Base-by-base conservation (phyloP, 2,888 invertebrate species). In the Chromoteleia sp. region DNA sequence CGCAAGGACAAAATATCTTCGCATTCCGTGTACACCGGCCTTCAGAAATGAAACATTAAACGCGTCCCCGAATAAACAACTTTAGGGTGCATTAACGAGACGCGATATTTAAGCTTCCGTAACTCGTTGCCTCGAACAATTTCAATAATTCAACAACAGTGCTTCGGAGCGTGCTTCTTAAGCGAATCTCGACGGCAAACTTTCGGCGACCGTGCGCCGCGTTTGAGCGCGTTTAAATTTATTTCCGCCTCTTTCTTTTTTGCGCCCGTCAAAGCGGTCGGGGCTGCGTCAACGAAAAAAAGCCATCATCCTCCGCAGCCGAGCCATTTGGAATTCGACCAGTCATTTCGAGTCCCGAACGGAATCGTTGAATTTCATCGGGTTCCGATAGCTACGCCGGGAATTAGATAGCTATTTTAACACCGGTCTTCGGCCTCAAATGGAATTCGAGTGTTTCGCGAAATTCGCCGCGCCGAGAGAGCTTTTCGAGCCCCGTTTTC, bases 141-240 rank as follows among this genome's bases (percentile, higher is more conserved):
- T 41, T 63, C 63, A 63, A 63, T 63, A 48, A 63, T 63, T 63
- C 63, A 63, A 48, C 36, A 52, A 29, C 50, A 12, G 15, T 14
- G 52, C n/a, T 48, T 17, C 21, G 12, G 12, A 30, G 45, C 63
- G 14, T 6, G 14, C 39, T 52, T 12, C 25, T 52, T 14, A 12
- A 52, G 36, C 33, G 14, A 48, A 33, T 33, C 33, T 48, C 19
- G 25, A 25, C 14, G 10, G 50, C 12, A 33, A 63, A 63, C 21
- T 50, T 63, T 45, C 19, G 19, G 12, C 12, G 36, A 48, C 63
- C 50, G 29, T 30, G 36, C 45, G 4, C 7, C 1, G 4, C 12
- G n/a, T 36, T 58, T 58, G 12, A 21, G n/a, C 12, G 19, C 8
- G 19, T n/a, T 48, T 19, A 2, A 52, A 29, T 54, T 30, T 54